These are phyloP conservation scores for Tupaia tana DNA, from an alignment of 2,113 vertebrate species.

Conservation along the genomic window DNA sequence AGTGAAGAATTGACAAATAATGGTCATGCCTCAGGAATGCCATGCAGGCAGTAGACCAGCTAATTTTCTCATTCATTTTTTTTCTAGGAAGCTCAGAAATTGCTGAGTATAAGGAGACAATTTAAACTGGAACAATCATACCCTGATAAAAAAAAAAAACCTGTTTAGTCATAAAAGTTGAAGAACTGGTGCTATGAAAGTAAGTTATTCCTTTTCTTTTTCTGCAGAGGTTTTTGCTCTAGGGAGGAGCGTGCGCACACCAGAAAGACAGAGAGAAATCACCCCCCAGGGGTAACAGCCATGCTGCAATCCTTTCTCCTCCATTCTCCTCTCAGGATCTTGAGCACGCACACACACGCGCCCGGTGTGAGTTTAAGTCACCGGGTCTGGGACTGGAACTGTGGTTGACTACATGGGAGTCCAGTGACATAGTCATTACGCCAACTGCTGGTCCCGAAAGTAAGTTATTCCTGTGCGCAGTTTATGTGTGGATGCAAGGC, in stretches of 20 bases:
- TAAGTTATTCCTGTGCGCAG: neutral
- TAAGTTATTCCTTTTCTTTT: neutral
- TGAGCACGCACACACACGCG: too few relatives aligned
- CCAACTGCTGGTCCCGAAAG: neutral
- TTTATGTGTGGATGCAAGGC: neutral
- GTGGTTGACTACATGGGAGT: too few relatives aligned
- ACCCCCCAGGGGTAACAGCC: too few relatives aligned
- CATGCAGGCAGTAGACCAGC: neutral
- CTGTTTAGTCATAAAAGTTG: neutral
- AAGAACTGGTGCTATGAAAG: neutral
- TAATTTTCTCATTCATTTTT: neutral
- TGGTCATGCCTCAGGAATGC: neutral
- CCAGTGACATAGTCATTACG: too few relatives aligned
- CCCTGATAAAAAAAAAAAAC: neutral
- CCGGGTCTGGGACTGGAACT: too few relatives aligned
- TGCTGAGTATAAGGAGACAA: neutral
- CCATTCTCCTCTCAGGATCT: too few relatives aligned
- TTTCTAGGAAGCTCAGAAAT: neutral
- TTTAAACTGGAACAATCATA: slow-evolving; percentile 14
- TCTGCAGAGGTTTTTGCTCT: too few relatives aligned
- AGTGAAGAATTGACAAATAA: neutral
- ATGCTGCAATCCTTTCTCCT: too few relatives aligned
- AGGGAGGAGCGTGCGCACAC: too few relatives aligned
- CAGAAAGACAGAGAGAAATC: too few relatives aligned
- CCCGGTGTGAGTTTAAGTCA: too few relatives aligned